phyloP scores from a whole-genome alignment of 2,113 vertebrate species.

The human region GRCh38 chr12:97023501-97024000 shows the following conservation, averaged over 20 bases:
- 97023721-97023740: neutral
- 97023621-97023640: neutral
- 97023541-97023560: neutral
- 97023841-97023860: neutral
- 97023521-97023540: neutral
- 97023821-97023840: neutral
- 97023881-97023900: neutral
- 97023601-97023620: neutral
- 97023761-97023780: neutral
- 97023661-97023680: neutral
- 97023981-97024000: neutral
- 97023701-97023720: neutral
- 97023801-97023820: neutral
- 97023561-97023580: neutral
- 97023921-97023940: neutral
- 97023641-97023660: neutral
- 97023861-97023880: neutral
- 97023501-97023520: conserved; percentile 46
- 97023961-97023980: neutral
- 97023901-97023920: neutral
- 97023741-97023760: neutral
- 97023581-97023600: neutral
- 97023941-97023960: neutral
- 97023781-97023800: neutral
- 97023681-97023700: neutral